These are phyloP conservation scores for Tetrao urogallus DNA, from an alignment of 2,113 vertebrate species.

Conservation along the genomic window DNA sequence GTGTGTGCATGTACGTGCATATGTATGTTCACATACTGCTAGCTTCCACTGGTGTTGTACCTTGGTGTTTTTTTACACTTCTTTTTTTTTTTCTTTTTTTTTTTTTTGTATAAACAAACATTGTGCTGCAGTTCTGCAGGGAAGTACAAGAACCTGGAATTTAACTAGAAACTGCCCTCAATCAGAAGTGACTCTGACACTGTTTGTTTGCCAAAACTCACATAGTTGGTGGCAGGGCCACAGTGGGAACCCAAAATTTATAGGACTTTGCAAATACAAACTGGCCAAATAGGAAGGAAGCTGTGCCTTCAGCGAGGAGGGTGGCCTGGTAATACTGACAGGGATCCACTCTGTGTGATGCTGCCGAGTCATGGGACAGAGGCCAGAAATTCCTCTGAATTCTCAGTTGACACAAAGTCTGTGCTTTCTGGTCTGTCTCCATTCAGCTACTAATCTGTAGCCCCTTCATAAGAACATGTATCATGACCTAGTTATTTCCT, in stretches of 20 bases:
- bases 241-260: conserved; percentile 59
- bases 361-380: conserved; percentile 44
- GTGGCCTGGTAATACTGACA: conserved; percentile 60
- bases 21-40: background rate
- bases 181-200: conserved; percentile 47
- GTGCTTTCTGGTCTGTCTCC: conserved; percentile 59
- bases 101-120: background rate
- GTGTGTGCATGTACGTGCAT: background rate
- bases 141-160: background rate
- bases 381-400: conserved; percentile 62
- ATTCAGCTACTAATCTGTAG: conserved; percentile 59
- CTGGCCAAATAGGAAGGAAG: conserved; percentile 60
- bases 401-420: conserved; percentile 52
- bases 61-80: background rate
- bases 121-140: conserved; percentile 39
- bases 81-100: background rate
- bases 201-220: conserved; percentile 70
- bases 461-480: conserved; percentile 40
- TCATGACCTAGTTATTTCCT: conserved; percentile 61
- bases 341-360: conserved; percentile 55
- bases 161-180: conserved; percentile 29
- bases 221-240: conserved; percentile 38
- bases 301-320: conserved; percentile 60
- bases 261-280: conserved; percentile 52
- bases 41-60: background rate